These are phyloP conservation scores for Synergus gifuensis DNA, from an alignment of 2,888 invertebrate species.

Conservation along the genomic window DNA sequence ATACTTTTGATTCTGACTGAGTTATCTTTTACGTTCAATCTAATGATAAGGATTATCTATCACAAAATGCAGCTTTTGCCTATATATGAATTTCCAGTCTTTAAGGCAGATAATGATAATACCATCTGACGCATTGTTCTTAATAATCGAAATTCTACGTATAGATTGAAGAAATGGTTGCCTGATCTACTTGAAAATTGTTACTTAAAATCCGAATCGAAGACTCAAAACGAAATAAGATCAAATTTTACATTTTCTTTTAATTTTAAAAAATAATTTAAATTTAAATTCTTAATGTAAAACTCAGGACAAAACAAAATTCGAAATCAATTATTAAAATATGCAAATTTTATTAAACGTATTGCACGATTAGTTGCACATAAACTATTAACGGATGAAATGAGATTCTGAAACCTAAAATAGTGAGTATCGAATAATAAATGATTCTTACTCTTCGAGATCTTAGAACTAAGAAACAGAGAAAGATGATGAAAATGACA, in stretches of 20 bases:
- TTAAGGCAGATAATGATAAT: too few relatives aligned
- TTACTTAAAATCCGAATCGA: too few relatives aligned
- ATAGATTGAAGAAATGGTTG: too few relatives aligned
- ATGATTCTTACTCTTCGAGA: conserved; percentile 8
- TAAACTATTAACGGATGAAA: neutral
- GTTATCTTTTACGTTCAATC: neutral
- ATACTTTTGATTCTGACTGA: neutral
- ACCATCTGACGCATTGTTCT: too few relatives aligned
- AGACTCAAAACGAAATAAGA: too few relatives aligned
- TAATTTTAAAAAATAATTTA: too few relatives aligned
- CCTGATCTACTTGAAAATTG: too few relatives aligned
- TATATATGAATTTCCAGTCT: neutral
- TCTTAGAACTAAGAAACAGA: neutral
- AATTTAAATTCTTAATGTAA: too few relatives aligned
- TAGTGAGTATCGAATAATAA: neutral
- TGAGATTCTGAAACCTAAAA: conserved; percentile 9
- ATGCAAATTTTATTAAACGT: conserved; percentile 26
- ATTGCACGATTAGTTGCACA: conserved; percentile 14
- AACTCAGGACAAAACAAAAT: neutral
- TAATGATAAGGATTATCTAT: neutral
- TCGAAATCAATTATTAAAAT: conserved; percentile 18
- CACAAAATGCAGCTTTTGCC: neutral
- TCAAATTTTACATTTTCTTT: too few relatives aligned
- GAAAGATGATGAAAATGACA: neutral
- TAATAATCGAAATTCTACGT: too few relatives aligned